Percentiles rank a stretch among this genome's conserved stretches.
Evolutionary conservation across 2,797 vertebrate genomes (phyloP).

Genomic region (Chaetodon trifasciatus): DNA sequence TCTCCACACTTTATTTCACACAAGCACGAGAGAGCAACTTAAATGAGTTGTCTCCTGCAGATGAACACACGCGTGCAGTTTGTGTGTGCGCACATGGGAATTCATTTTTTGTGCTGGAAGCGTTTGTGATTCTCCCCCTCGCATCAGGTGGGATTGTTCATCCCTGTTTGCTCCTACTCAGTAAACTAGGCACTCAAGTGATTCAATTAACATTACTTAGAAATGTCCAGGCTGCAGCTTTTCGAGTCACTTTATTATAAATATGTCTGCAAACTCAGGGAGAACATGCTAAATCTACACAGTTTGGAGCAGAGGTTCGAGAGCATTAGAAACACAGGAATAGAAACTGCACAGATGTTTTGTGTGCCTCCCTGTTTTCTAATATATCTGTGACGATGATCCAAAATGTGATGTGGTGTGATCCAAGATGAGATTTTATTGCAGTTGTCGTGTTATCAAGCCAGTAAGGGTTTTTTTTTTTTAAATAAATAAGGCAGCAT

Average conservation of each 20-base stretch:
- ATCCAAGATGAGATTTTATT: background rate
- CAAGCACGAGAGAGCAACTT: conserved; percentile 32
- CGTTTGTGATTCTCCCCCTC: conserved; percentile 6
- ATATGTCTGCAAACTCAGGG: background rate
- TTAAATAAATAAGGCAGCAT: background rate
- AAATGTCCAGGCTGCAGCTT: conserved; percentile 59
- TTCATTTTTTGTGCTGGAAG: conserved; percentile 3
- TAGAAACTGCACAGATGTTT: background rate
- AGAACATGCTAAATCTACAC: background rate
- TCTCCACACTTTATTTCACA: background rate
- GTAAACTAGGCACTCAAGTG: conserved; percentile 72
- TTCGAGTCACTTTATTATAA: background rate
- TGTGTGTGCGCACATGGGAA: conserved; percentile 14
- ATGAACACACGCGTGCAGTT: conserved; percentile 31
- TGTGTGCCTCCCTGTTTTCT: background rate
- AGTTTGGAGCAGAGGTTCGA: background rate
- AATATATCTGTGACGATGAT: conserved; percentile 10
- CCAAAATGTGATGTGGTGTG: conserved; percentile 10
- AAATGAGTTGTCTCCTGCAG: conserved; percentile 55
- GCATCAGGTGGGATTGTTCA: conserved; percentile 55
- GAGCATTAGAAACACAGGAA: background rate
- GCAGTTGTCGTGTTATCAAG: too few relatives aligned
- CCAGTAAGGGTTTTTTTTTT: too few relatives aligned
- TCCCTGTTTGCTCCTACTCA: conserved; percentile 41
- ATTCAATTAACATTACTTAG: conserved; percentile 81